Evolutionary conservation across 2,797 vertebrate genomes (phyloP).

Genomic region (Lemur catta): DNA sequence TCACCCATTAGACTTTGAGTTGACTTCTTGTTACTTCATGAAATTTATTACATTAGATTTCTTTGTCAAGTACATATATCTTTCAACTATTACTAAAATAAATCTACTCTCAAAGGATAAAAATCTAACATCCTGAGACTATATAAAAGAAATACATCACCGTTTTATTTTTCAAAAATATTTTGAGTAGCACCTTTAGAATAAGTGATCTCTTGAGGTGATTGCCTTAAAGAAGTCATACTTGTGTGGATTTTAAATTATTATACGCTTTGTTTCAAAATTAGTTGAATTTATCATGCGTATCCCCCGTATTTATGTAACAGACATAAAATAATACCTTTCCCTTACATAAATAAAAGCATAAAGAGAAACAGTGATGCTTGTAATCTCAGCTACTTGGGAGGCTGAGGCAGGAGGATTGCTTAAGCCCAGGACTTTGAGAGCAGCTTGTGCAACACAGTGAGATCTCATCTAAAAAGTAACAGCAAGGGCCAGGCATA

Average conservation of each 20-base stretch:
- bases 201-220: background rate
- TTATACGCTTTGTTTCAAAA: background rate
- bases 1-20: background rate
- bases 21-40: background rate
- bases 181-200: constrained; percentile 10
- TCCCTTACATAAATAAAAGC: background rate
- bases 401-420: no score
- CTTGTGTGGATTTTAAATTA: background rate
- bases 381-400: no score
- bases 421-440: no score
- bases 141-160: background rate
- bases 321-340: background rate
- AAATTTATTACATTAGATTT: background rate
- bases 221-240: background rate
- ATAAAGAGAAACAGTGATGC: background rate
- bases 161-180: background rate
- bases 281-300: background rate
- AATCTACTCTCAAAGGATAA: background rate
- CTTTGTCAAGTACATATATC: background rate
- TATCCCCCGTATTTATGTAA: background rate
- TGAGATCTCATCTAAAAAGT: no score
- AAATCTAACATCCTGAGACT: background rate
- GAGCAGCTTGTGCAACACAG: no score
- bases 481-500: no score
- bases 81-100: background rate